Conservation (phyloP, 2,797 vertebrate species). For the Pygocentrus nattereri region DNA sequence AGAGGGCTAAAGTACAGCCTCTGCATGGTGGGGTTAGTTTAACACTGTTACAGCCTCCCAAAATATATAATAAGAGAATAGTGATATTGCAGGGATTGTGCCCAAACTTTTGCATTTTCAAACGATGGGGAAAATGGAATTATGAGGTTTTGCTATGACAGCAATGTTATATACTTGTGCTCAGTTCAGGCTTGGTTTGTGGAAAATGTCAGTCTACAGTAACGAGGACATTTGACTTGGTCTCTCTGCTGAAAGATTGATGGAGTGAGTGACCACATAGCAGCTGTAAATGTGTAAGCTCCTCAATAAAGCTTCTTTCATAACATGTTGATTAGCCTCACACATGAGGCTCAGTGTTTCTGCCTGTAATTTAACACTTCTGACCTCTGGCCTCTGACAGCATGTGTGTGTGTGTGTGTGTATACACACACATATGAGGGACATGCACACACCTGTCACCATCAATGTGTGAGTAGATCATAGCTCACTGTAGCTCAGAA, state of each 20-base stretch:
- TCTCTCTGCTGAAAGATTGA: slow-evolving; percentile 3
- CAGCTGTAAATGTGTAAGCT: slow-evolving; percentile 21
- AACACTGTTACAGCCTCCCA: too few species aligned
- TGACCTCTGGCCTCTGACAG: slow-evolving; percentile 1
- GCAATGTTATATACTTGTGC: background rate
- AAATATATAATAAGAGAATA: too few species aligned
- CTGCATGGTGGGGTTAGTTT: too few species aligned
- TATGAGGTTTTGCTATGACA: too few species aligned
- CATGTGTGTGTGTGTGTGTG: background rate
- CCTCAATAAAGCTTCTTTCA: slow-evolving; percentile 2
- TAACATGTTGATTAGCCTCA: slow-evolving; percentile 25
- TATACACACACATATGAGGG: background rate
- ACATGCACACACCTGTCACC: background rate
- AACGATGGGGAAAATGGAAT: too few species aligned
- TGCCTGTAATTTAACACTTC: background rate
- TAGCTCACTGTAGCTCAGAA: slow-evolving; percentile 1
- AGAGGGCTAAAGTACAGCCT: too few species aligned
- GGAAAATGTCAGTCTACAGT: background rate
- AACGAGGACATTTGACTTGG: background rate
- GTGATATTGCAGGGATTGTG: too few species aligned
- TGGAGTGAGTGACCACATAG: background rate
- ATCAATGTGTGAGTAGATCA: background rate
- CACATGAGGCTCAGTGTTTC: background rate
- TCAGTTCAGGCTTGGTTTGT: background rate
- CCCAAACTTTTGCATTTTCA: too few species aligned